Evolutionary conservation across 2,113 vertebrate genomes (phyloP).

Genomic region (Engystomops pustulosus): DNA sequence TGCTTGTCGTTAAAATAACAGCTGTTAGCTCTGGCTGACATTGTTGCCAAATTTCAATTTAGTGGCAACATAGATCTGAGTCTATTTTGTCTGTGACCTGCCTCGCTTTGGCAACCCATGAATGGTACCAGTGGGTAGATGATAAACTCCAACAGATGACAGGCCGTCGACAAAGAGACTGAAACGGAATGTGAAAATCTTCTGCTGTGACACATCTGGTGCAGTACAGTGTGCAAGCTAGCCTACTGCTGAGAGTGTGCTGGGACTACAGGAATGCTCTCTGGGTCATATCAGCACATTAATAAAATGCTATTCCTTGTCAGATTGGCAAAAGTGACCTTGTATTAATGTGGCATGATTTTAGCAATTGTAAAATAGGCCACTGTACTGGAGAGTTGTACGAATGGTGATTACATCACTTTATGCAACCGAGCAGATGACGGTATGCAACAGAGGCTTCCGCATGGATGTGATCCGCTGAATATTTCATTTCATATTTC

Average conservation of each 20-base stretch:
- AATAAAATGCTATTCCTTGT: slow-evolving; percentile 79
- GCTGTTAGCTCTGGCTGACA: slow-evolving; percentile 96
- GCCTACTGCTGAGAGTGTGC: slow-evolving; percentile 77
- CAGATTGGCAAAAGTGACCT: slow-evolving; percentile 88
- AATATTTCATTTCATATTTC: neutral
- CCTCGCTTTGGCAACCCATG: slow-evolving; percentile 87
- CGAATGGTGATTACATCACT: neutral
- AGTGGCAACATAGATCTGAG: slow-evolving; percentile 89
- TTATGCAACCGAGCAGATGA: neutral
- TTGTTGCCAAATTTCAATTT: slow-evolving; percentile 92
- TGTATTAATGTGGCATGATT: slow-evolving; percentile 95
- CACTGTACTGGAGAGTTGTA: neutral
- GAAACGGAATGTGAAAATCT: slow-evolving; percentile 85
- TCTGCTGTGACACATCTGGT: slow-evolving; percentile 95
- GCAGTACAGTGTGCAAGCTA: slow-evolving; percentile 79
- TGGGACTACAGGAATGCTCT: slow-evolving; percentile 74
- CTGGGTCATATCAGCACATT: slow-evolving; percentile 79
- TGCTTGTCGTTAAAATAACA: slow-evolving; percentile 96
- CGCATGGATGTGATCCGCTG: neutral
- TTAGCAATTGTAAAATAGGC: slow-evolving; percentile 79
- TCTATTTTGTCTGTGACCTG: slow-evolving; percentile 92
- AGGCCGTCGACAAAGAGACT: slow-evolving; percentile 83
- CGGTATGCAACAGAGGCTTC: neutral
- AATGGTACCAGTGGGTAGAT: slow-evolving; percentile 85
- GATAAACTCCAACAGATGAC: slow-evolving; percentile 85